phyloP scores from a whole-genome alignment of 2,797 vertebrate species.

The Stomatorhinus walkeri region DNA sequence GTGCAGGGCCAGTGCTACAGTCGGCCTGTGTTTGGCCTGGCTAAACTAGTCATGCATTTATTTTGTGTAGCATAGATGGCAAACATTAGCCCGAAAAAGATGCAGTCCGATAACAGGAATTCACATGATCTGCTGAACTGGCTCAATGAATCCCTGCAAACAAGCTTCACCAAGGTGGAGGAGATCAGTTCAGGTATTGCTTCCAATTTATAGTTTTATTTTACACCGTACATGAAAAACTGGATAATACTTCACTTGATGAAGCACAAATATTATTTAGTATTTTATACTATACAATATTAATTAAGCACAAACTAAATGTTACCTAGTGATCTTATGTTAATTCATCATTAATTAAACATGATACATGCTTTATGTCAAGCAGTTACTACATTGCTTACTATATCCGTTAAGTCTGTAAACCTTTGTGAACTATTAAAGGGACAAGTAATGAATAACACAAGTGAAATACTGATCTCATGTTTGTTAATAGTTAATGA shows the following conservation, averaged over 20 bases:
- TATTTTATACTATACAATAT: not conserved
- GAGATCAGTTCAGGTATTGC: constrained; percentile 58
- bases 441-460: not conserved
- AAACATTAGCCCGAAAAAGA: constrained; percentile 29
- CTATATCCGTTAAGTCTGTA: not conserved
- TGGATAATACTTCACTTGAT: not conserved
- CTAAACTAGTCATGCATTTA: not conserved
- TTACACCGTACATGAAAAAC: not conserved
- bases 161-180: constrained; percentile 49
- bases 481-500: not conserved
- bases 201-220: not conserved
- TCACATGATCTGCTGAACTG: constrained; percentile 48
- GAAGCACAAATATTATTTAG: not conserved
- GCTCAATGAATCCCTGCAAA: constrained; percentile 56
- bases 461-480: not conserved
- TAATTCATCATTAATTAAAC: not conserved
- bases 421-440: not conserved
- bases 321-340: not conserved
- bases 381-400: not conserved
- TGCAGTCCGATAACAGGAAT: constrained; percentile 40
- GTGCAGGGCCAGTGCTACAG: not conserved
- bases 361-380: not conserved
- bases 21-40: not conserved
- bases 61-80: constrained; percentile 42
- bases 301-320: no score